A percentile compares a stretch with the other conserved stretches of the same genome.
phyloP scores from a whole-genome alignment of 1,140 invertebrate species.

The Mycetomoellerius zeteki region DNA sequence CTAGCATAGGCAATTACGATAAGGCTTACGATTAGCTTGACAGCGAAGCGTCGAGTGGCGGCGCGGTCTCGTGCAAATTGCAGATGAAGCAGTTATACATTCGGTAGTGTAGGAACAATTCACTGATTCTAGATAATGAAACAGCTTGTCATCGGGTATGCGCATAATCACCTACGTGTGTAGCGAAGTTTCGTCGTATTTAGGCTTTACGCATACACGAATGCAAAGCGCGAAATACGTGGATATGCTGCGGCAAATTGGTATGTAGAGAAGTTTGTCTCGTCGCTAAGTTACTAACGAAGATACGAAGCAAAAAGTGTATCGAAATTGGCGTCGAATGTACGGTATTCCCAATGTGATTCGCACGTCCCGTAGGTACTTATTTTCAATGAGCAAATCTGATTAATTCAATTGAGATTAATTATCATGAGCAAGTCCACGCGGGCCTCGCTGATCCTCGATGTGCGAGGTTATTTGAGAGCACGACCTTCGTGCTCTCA shows the following conservation, averaged over 20 bases:
- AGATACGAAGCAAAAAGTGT: slow-evolving; percentile 25
- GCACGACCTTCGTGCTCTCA: slow-evolving; percentile 16
- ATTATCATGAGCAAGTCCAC: slow-evolving; percentile 56
- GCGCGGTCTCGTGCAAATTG: slow-evolving; percentile 67
- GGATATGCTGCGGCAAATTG: slow-evolving; percentile 4
- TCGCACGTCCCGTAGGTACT: slow-evolving; percentile 37
- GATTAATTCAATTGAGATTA: slow-evolving; percentile 76
- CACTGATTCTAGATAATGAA: slow-evolving; percentile 65
- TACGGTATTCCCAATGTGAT: too few relatives aligned
- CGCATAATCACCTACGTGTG: slow-evolving; percentile 28
- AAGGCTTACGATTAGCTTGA: slow-evolving; percentile 73
- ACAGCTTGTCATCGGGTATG: slow-evolving; percentile 64
- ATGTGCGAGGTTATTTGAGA: slow-evolving; percentile 58
- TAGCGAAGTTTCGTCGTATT: slow-evolving; percentile 32
- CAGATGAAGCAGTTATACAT: slow-evolving; percentile 62
- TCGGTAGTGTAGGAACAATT: slow-evolving; percentile 60
- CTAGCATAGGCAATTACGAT: slow-evolving; percentile 63
- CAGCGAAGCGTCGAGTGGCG: slow-evolving; percentile 70
- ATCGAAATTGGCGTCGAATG: not conserved
- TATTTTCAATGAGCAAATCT: slow-evolving; percentile 62
- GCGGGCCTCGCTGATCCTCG: slow-evolving; percentile 7
- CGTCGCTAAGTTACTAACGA: not conserved
- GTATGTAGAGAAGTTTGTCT: not conserved
- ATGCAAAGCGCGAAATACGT: not conserved
- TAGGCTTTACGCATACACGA: slow-evolving; percentile 10